Percentiles rank a stretch among this genome's conserved stretches.
These are phyloP conservation scores for Akabosia matsudoensis DNA, from an alignment of 1,140 invertebrate genomes.

Conservation along the genomic window DNA sequence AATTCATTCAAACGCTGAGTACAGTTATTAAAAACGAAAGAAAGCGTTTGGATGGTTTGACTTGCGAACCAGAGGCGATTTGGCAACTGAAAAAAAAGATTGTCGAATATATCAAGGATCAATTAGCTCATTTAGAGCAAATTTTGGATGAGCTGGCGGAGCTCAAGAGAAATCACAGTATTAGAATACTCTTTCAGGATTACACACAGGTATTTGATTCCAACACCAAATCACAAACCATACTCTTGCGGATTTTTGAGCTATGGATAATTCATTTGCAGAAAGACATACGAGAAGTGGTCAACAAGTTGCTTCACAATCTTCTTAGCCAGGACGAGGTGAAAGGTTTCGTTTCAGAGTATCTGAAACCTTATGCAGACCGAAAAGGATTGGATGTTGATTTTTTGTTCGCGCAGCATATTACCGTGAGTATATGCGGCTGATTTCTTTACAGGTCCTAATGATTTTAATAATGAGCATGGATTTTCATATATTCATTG, in stretches of 20 bases:
- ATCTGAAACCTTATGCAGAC: slow-evolving; percentile 34
- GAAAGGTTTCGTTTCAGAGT: slow-evolving; percentile 32
- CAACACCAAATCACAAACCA: not conserved
- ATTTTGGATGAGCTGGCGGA: slow-evolving; percentile 31
- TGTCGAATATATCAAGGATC: not conserved
- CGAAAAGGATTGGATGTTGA: slow-evolving; percentile 31
- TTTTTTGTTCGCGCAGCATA: slow-evolving; percentile 27
- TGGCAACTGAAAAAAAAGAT: not conserved
- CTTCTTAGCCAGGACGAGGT: slow-evolving; percentile 37
- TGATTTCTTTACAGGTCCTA: not conserved
- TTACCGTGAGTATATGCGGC: slow-evolving; percentile 32
- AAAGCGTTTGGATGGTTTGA: not conserved
- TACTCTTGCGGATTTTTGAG: not conserved
- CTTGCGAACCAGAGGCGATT: not conserved
- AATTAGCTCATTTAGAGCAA: slow-evolving; percentile 3
- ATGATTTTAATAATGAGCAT: not conserved
- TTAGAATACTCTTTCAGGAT: slow-evolving; percentile 33
- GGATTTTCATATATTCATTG: slow-evolving; percentile 26
- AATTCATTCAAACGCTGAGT: slow-evolving; percentile 31
- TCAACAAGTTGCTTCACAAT: slow-evolving; percentile 35
- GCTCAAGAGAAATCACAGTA: slow-evolving; percentile 23
- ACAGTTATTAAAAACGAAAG: slow-evolving; percentile 15
- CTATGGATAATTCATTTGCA: slow-evolving; percentile 26
- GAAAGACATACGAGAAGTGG: slow-evolving; percentile 30
- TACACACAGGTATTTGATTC: slow-evolving; percentile 24